These are phyloP conservation scores for Poicephalus gulielmi DNA, from an alignment of 2,113 vertebrate genomes.

Conservation along the genomic window DNA sequence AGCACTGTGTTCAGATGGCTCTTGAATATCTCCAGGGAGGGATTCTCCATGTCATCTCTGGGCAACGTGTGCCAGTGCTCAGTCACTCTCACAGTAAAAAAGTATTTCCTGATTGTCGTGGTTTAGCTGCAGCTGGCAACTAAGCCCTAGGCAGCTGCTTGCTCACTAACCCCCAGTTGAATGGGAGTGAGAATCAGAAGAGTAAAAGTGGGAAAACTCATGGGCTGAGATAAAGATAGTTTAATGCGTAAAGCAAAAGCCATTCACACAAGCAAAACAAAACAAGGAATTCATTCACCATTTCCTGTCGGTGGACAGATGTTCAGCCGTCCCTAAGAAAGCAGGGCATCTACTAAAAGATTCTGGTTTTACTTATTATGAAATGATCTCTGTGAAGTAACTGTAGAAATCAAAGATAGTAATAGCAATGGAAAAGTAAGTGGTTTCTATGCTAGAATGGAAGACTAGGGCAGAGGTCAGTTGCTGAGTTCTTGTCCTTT, in stretches of 20 bases:
- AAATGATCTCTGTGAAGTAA: neutral
- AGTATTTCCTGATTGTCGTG: neutral
- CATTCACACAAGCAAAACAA: neutral
- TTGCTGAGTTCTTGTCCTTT: neutral
- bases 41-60: fast-evolving
- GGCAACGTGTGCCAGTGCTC: neutral
- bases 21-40: neutral
- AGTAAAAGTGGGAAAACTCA: neutral
- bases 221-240: neutral
- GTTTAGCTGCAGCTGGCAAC: neutral
- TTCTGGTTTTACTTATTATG: neutral
- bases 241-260: neutral
- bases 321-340: neutral
- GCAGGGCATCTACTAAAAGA: neutral
- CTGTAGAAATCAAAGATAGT: neutral
- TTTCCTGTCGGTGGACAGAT: neutral
- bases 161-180: neutral
- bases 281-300: neutral
- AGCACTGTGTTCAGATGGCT: fast-evolving
- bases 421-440: neutral
- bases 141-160: fast-evolving
- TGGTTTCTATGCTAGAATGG: neutral
- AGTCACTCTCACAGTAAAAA: neutral
- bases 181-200: neutral
- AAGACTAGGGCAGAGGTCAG: neutral